These are phyloP conservation scores for Myiozetetes cayanensis DNA, from an alignment of 2,113 vertebrate species.

Conservation along the genomic window DNA sequence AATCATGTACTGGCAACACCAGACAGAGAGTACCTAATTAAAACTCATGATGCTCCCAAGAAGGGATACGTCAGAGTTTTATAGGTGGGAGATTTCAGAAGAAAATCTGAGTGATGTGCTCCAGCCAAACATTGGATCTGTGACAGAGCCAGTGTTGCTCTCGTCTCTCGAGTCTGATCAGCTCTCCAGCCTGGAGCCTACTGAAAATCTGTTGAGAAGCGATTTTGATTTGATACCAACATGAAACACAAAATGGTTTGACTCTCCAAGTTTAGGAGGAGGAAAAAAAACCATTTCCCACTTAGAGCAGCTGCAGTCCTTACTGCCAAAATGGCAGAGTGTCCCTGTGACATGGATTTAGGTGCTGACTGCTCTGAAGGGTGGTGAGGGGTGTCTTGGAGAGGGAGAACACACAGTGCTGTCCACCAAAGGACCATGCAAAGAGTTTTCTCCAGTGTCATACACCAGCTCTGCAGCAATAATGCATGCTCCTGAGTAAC, in stretches of 20 bases:
- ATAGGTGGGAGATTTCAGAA: constrained; percentile 41
- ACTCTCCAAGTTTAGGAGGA: constrained; percentile 25
- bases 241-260: constrained; percentile 43
- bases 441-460: not conserved
- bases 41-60: not conserved
- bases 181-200: constrained; percentile 54
- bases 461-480: not conserved
- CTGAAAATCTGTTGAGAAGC: constrained; percentile 61
- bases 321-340: constrained; percentile 18
- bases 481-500: not conserved
- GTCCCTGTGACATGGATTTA: not conserved
- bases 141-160: constrained; percentile 51
- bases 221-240: constrained; percentile 42
- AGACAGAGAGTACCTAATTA: not conserved
- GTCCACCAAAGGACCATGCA: not conserved
- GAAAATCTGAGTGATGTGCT: constrained; percentile 42
- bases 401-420: not conserved
- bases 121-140: constrained; percentile 28
- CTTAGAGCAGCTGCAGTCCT: not conserved
- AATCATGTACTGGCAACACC: not conserved
- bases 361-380: not conserved
- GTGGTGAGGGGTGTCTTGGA: not conserved
- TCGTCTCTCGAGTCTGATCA: constrained; percentile 60
- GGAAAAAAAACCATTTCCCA: not conserved
- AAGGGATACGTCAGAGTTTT: constrained; percentile 12